Percentiles rank a stretch among this genome's conserved stretches.
Evolutionary conservation across 1,140 invertebrate species (phyloP).

Genomic region (Whitmania pigra): DNA sequence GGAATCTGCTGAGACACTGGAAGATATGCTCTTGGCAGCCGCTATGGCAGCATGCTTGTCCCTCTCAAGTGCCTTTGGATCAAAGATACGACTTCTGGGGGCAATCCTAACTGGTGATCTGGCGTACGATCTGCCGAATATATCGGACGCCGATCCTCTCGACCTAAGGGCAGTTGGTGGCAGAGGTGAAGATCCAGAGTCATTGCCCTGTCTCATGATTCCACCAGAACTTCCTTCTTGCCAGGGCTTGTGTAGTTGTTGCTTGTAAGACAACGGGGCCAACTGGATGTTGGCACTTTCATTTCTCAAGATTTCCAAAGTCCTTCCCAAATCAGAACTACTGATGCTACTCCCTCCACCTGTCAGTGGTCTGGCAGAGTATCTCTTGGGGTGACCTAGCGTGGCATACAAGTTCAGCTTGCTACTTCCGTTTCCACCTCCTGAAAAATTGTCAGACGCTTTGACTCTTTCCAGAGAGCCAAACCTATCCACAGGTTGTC

Average conservation of each 20-base stretch:
- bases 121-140: not conserved
- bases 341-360: not conserved
- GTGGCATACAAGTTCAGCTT: not conserved
- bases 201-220: no score
- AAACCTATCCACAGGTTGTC: not conserved
- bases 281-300: no score
- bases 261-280: no score
- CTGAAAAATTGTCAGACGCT: not conserved
- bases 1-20: slow-evolving; percentile 1
- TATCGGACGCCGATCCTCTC: not conserved
- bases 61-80: slow-evolving; percentile 4
- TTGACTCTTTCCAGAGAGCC: slow-evolving; percentile 12
- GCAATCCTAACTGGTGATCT: not conserved
- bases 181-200: not conserved
- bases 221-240: no score
- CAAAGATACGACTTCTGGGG: slow-evolving; percentile 1
- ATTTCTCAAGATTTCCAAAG: no score
- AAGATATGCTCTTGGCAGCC: slow-evolving; percentile 8
- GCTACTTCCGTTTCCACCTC: not conserved
- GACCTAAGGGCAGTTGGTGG: not conserved
- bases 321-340: not conserved
- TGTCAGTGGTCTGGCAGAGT: not conserved
- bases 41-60: slow-evolving; percentile 5
- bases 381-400: not conserved
- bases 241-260: no score